Conservation (phyloP, 2,888 invertebrate species). For the Tribolium freemani region DNA sequence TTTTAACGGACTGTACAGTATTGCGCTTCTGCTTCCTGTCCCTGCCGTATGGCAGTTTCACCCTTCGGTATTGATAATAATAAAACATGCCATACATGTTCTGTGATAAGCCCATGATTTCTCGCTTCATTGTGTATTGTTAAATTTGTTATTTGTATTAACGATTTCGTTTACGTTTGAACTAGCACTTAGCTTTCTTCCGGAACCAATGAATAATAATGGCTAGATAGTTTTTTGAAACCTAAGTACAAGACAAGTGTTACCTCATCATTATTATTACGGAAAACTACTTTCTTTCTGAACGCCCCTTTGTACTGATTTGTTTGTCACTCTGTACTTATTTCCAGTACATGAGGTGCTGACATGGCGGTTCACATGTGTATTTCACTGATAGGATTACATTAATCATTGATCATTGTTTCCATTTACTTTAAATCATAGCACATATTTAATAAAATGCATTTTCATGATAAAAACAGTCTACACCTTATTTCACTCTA, state of each 20-base stretch:
- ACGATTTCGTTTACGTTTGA: conserved; percentile 44
- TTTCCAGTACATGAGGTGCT: conserved; percentile 47
- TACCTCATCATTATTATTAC: conserved; percentile 53
- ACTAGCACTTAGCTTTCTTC: conserved; percentile 48
- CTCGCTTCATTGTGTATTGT: conserved; percentile 48
- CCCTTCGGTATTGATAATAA: conserved; percentile 46
- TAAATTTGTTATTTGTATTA: conserved; percentile 45
- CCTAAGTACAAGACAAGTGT: conserved; percentile 56
- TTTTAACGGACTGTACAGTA: conserved; percentile 49
- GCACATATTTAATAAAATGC: conserved; percentile 54
- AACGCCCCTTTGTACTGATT: conserved; percentile 48
- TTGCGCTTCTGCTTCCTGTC: conserved; percentile 49
- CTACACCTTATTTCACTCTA: no score
- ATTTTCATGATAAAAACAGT: conserved; percentile 47
- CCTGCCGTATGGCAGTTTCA: conserved; percentile 42
- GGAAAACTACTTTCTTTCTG: conserved; percentile 38
- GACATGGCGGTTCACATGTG: conserved; percentile 47
- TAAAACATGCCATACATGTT: conserved; percentile 55
- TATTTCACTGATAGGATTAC: conserved; percentile 45
- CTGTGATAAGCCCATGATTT: conserved; percentile 54
- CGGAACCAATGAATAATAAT: conserved; percentile 47
- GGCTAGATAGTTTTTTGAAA: conserved; percentile 51
- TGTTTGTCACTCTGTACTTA: conserved; percentile 44
- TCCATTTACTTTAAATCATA: conserved; percentile 52
- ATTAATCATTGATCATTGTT: conserved; percentile 47